A percentile compares a stretch with the other conserved stretches of the same genome.
phyloP scores from a whole-genome alignment of 2,888 invertebrate species.

The Octodonta nipae region DNA sequence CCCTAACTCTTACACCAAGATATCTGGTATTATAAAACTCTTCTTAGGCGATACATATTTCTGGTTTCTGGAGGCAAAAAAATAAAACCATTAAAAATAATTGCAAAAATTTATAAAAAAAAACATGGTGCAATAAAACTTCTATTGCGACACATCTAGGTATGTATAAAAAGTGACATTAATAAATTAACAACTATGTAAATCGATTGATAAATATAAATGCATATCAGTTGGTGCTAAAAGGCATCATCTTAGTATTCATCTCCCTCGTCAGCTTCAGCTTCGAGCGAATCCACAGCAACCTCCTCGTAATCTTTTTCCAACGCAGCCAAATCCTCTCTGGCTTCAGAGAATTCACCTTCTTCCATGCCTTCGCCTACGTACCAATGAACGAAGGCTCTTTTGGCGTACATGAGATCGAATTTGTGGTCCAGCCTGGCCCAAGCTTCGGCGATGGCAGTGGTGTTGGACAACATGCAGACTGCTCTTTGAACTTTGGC shows the following conservation, averaged over 20 bases:
- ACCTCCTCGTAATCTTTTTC: conserved; percentile 70
- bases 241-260: conserved; percentile 50
- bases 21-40: too few relatives aligned
- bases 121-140: too few relatives aligned
- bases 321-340: conserved; percentile 69
- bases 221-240: too few relatives aligned
- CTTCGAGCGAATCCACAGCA: conserved; percentile 60
- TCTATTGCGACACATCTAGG: too few relatives aligned
- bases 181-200: too few relatives aligned
- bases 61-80: too few relatives aligned
- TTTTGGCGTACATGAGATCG: conserved; percentile 90
- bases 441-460: conserved; percentile 94
- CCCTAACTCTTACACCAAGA: too few relatives aligned
- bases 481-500: conserved; percentile 90
- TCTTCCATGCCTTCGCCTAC: conserved; percentile 79
- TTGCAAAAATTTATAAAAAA: too few relatives aligned
- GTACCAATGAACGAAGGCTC: conserved; percentile 88
- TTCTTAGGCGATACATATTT: too few relatives aligned
- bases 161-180: too few relatives aligned
- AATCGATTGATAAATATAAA: too few relatives aligned
- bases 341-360: conserved; percentile 73
- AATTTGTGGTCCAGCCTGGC: conserved; percentile 87
- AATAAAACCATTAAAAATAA: too few relatives aligned
- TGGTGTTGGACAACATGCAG: conserved; percentile 94
- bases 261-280: conserved; percentile 53